These are phyloP conservation scores for Harpagoxenus sublaevis DNA, from an alignment of 2,888 invertebrate genomes.

Conservation along the genomic window DNA sequence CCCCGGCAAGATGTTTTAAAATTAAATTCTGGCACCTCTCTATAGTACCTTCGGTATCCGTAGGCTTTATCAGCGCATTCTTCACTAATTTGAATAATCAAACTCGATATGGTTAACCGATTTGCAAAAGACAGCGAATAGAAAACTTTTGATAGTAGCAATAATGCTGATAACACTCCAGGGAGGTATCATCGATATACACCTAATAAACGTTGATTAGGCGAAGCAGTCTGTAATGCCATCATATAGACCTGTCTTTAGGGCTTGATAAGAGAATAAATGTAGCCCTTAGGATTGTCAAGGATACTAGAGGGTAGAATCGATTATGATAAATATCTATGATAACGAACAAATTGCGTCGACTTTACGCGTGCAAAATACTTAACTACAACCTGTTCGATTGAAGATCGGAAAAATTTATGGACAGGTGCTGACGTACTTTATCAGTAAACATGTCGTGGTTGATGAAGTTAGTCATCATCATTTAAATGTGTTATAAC, in stretches of 20 bases:
- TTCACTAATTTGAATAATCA: conserved; percentile 77
- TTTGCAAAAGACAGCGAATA: background rate
- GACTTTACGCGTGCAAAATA: conserved; percentile 30
- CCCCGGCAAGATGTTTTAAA: conserved; percentile 48
- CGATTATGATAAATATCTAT: conserved; percentile 37
- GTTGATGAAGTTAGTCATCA: background rate
- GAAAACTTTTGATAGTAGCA: conserved; percentile 41
- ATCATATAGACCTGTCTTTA: conserved; percentile 43
- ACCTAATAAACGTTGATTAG: conserved; percentile 55
- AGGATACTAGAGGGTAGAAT: background rate
- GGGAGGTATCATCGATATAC: background rate
- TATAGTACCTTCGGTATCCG: conserved; percentile 5
- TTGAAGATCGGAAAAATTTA: background rate
- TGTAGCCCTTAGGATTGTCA: background rate
- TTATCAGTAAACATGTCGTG: background rate
- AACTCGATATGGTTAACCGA: conserved; percentile 53
- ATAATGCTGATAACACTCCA: conserved; percentile 54
- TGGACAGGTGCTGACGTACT: conserved; percentile 1
- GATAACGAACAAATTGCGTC: conserved; percentile 10
- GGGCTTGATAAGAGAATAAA: conserved; percentile 54
- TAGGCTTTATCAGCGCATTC: conserved; percentile 40
- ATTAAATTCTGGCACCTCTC: conserved; percentile 60
- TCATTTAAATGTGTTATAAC: background rate
- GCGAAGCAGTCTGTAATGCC: conserved; percentile 46
- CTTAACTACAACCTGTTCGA: conserved; percentile 15